These are phyloP conservation scores for Syngnathus typhle DNA, from an alignment of 2,113 vertebrate species.

Conservation along the genomic window DNA sequence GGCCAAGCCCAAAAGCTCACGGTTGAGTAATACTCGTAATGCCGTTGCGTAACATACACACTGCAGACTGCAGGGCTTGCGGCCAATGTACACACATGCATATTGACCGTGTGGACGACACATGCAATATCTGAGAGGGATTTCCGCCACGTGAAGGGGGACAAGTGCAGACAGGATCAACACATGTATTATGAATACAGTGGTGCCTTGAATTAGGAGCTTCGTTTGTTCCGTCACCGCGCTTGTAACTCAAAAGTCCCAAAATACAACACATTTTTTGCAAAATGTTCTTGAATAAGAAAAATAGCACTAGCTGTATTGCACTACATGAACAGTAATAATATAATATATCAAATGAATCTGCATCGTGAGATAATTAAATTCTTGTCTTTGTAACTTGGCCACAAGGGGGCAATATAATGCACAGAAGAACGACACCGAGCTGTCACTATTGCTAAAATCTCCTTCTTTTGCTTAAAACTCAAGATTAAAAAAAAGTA, in stretches of 20 bases:
- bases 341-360: background rate
- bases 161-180: slow-evolving; percentile 13
- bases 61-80: slow-evolving; percentile 25
- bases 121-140: slow-evolving; percentile 50
- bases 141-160: slow-evolving; percentile 34
- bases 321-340: too few relatives aligned
- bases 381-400: background rate
- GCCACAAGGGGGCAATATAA: background rate
- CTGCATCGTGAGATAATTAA: background rate
- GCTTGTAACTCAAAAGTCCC: background rate
- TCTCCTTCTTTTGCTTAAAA: too few relatives aligned
- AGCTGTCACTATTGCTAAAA: too few relatives aligned
- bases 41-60: slow-evolving; percentile 39
- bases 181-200: background rate
- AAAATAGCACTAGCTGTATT: too few relatives aligned
- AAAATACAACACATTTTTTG: background rate
- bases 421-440: background rate
- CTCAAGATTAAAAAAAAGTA: too few relatives aligned
- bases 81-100: slow-evolving; percentile 47
- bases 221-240: background rate
- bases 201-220: background rate
- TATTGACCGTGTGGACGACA: slow-evolving; percentile 26
- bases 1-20: slow-evolving; percentile 36
- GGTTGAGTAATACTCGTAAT: slow-evolving; percentile 33
- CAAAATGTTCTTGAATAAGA: background rate